Conservation (phyloP, 2,888 invertebrate species). For the Metalampra italica region DNA sequence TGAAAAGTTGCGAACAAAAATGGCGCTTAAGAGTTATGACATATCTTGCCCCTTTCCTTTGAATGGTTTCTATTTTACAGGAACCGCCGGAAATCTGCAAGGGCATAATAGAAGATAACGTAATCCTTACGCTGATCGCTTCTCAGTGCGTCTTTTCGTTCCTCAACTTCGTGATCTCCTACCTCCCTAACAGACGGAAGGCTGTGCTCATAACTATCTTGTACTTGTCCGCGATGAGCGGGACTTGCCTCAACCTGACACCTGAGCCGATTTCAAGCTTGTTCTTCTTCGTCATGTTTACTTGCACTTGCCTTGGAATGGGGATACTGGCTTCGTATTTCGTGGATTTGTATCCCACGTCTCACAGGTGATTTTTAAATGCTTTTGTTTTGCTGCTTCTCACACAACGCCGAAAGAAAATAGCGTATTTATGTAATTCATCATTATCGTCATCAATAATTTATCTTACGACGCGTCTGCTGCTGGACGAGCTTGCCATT, state of each 20-base stretch:
- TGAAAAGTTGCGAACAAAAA: too few relatives aligned
- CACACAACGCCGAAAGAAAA: too few relatives aligned
- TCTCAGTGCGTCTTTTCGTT: conserved; percentile 81
- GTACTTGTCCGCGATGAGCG: conserved; percentile 74
- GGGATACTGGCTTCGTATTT: conserved; percentile 68
- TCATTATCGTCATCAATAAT: too few relatives aligned
- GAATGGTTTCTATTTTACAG: conserved; percentile 26
- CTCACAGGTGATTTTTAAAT: conserved; percentile 47
- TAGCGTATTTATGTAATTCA: too few relatives aligned
- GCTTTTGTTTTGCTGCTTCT: too few relatives aligned
- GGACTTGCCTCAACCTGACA: conserved; percentile 55
- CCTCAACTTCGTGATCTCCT: conserved; percentile 76
- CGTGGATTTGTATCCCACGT: conserved; percentile 66
- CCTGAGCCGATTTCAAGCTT: conserved; percentile 65
- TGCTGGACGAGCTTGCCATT: too few relatives aligned
- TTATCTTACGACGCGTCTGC: too few relatives aligned
- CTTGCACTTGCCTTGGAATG: conserved; percentile 65
- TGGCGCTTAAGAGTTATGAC: too few relatives aligned
- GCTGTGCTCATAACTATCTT: conserved; percentile 67
- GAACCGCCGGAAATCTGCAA: conserved; percentile 54
- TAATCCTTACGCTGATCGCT: conserved; percentile 81
- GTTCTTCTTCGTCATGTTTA: conserved; percentile 58
- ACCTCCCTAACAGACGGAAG: conserved; percentile 76
- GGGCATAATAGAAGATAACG: conserved; percentile 74
- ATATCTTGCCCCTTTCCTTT: too few relatives aligned